Percentiles rank a stretch among this genome's conserved stretches.
Evolutionary conservation across 64 coral and sea anemone species (phyloP).

Genomic region (Hydrozoanthus tunicans): DNA sequence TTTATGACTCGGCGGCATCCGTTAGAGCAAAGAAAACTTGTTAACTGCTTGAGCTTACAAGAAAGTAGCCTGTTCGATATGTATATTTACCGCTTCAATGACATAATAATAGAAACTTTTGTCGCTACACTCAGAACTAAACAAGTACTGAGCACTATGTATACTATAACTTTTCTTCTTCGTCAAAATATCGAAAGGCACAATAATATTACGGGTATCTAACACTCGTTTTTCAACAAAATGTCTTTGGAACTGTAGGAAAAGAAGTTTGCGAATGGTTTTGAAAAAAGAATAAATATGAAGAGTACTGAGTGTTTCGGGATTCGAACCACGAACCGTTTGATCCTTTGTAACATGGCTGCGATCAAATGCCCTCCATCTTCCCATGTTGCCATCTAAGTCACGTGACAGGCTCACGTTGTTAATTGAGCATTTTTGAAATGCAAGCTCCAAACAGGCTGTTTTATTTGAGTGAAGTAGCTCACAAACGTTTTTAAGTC

Average conservation of each 20-base stretch:
- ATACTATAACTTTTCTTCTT: neutral
- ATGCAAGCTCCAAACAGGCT: neutral
- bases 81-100: too few species aligned
- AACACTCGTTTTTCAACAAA: neutral
- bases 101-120: neutral
- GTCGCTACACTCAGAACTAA: neutral
- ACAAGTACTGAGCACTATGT: neutral
- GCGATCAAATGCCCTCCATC: neutral
- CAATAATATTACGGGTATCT: neutral
- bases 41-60: too few species aligned
- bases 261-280: neutral
- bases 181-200: neutral
- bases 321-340: slow-evolving; percentile 8
- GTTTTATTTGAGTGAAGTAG: neutral
- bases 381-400: slow-evolving; percentile 32
- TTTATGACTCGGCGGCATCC: too few species aligned
- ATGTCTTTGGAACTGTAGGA: neutral
- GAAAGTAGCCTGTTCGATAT: too few species aligned
- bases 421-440: neutral
- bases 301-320: neutral
- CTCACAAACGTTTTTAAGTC: too few species aligned
- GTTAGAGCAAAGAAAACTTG: too few species aligned
- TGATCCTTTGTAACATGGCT: neutral
- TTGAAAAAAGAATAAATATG: neutral
- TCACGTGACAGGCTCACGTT: neutral